Evolutionary conservation across 2,888 invertebrate genomes (phyloP), one percentile per base, ranked within the genome.

Genomic region (Bugulina stolonifera): DNA sequence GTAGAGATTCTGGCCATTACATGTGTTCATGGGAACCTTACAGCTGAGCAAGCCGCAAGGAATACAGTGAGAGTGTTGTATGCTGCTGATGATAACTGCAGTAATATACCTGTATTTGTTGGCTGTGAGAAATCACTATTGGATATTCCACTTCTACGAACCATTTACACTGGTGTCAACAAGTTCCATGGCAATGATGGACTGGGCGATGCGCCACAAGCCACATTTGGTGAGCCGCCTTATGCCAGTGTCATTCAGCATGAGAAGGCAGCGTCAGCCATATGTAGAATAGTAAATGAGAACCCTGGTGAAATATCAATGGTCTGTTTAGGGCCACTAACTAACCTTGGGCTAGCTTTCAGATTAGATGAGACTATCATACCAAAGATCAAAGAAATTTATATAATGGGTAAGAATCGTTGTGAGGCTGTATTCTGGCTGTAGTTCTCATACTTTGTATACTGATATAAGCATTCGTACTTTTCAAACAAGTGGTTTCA

Each of bases 1-100:
- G 79, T 88, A 23, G 81, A 89, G 76, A 82, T 93, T 55, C 81
- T 91, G 69, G 92, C 88, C 0, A 87, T 93, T 0, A 92, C 92
- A 0, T 91, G 91, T 71, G 89, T 89, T 0, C 87, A 88, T 77
- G 93, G 93, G 0, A 93, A 93, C 79, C 90, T 91, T 0, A 83
- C 82, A 0, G 85, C 91, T 71, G 88, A 90, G 18, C 89, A 91
- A 79, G 91, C 90, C 0, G 87, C 87, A 35, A 84, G 83, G 25
- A 93, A 93, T 80, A 90, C 91, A 32, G 87, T 90, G 64, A 87
- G 89, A 76, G 88, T 90, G 72, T 82, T 93, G 18, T 25, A 57
- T 23, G 57, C 14, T 18, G 23, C 23, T 23, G 57, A 57, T 23
- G n/a, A n/a, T n/a, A n/a, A n/a, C n/a, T 5, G 86, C 87, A 76